Conservation (phyloP, 2,888 invertebrate genomes). For the Plebejus anna region DNA sequence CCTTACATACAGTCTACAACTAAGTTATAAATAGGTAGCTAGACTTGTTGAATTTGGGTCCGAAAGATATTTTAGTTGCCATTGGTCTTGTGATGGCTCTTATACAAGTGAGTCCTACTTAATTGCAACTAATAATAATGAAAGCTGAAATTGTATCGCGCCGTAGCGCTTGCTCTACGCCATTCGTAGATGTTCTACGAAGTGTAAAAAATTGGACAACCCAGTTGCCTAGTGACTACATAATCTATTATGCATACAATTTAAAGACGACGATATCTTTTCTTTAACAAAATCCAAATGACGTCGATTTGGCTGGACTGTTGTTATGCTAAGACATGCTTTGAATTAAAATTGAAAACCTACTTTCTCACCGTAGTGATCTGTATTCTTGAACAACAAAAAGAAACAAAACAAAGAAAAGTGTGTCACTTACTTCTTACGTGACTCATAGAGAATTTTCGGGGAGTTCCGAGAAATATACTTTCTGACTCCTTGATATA, state of each 20-base stretch:
- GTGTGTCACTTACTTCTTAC: conserved; percentile 11
- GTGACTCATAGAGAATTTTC: conserved; percentile 13
- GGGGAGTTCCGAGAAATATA: not conserved
- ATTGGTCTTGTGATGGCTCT: no score
- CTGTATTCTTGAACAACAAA: conserved; percentile 17
- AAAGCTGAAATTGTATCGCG: no score
- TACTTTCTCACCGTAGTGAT: conserved; percentile 11
- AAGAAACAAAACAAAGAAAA: conserved; percentile 21
- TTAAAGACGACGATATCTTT: not conserved
- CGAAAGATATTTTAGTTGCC: no score
- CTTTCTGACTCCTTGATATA: not conserved
- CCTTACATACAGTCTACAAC: no score
- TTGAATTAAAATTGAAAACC: conserved; percentile 11
- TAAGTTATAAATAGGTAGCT: no score
- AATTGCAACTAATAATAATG: no score
- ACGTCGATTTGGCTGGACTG: not conserved
- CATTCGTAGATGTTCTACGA: no score
- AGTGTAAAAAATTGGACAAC: not conserved
- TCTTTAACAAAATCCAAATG: not conserved
- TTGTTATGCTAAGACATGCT: not conserved
- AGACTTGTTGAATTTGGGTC: no score
- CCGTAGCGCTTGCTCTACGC: no score
- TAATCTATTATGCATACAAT: no score
- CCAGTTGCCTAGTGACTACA: no score
- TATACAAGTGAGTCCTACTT: no score